These are phyloP conservation scores for Clitarchus hookeri DNA, from an alignment of 2,888 invertebrate genomes.

Conservation along the genomic window DNA sequence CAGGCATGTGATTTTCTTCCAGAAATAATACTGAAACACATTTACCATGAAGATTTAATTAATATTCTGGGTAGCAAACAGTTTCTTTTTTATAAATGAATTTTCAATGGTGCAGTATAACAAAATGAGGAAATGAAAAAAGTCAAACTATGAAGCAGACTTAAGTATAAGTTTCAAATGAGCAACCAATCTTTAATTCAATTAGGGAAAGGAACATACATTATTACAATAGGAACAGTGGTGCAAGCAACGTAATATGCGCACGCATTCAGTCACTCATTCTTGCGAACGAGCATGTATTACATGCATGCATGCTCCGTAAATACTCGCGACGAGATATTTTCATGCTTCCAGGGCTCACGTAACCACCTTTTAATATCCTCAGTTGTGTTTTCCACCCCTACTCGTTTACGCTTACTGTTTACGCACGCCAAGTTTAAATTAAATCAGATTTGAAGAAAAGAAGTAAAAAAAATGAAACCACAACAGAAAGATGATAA, in stretches of 20 bases:
- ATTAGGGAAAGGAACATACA: too few relatives aligned
- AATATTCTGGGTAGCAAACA: too few relatives aligned
- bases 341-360: background rate
- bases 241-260: background rate
- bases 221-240: too few relatives aligned
- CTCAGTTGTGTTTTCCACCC: background rate
- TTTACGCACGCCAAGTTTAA: conserved; percentile 34
- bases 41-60: too few relatives aligned
- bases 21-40: too few relatives aligned
- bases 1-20: too few relatives aligned
- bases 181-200: too few relatives aligned
- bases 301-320: background rate
- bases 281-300: background rate
- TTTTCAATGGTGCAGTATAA: too few relatives aligned
- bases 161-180: too few relatives aligned
- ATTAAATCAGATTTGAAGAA: conserved; percentile 41
- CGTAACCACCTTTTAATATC: conserved; percentile 10
- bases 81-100: too few relatives aligned
- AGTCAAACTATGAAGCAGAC: too few relatives aligned
- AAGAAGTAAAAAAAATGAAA: conserved; percentile 39
- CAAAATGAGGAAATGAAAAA: too few relatives aligned
- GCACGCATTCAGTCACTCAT: background rate
- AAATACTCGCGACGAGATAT: background rate
- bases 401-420: background rate
- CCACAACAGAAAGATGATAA: conserved; percentile 32